phyloP scores from a whole-genome alignment of 2,113 vertebrate species.

The Orientallactaga bullata region DNA sequence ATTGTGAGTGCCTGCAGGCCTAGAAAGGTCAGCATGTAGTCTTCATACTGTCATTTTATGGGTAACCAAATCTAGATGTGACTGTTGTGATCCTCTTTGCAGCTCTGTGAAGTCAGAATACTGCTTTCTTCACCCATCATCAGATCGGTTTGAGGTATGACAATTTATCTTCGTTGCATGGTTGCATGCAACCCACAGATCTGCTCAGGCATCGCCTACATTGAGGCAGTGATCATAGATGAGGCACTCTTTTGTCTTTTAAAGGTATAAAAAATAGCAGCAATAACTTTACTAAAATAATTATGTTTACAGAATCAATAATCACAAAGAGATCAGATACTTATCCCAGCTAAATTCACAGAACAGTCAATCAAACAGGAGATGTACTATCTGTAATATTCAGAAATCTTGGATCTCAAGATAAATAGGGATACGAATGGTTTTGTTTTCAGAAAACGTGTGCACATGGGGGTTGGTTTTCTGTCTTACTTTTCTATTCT shows the following conservation, averaged over 20 bases:
- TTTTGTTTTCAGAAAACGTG: not conserved
- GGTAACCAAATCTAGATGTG: not conserved
- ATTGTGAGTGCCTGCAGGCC: not conserved
- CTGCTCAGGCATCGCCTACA: rapidly evolving
- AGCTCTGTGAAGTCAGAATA: not conserved
- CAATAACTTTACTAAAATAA: not conserved
- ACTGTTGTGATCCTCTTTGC: not conserved
- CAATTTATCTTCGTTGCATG: not conserved
- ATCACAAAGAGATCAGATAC: not conserved
- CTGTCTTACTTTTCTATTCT: not conserved
- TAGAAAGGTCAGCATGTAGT: not conserved
- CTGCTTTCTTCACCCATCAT: not conserved
- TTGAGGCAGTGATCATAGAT: not conserved
- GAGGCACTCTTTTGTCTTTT: not conserved
- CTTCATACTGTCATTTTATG: not conserved
- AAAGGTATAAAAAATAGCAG: not conserved
- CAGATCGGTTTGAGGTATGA: not conserved
- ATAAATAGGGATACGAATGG: not conserved
- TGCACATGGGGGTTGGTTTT: not conserved
- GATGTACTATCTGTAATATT: not conserved
- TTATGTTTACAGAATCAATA: not conserved
- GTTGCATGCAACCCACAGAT: not conserved
- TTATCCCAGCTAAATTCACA: not conserved
- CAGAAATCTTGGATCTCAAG: not conserved
- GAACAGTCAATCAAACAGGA: not conserved